A percentile compares a stretch with the other conserved stretches of the same genome.
Conservation (phyloP, 2,113 vertebrate species). For the Dasypus novemcinctus region DNA sequence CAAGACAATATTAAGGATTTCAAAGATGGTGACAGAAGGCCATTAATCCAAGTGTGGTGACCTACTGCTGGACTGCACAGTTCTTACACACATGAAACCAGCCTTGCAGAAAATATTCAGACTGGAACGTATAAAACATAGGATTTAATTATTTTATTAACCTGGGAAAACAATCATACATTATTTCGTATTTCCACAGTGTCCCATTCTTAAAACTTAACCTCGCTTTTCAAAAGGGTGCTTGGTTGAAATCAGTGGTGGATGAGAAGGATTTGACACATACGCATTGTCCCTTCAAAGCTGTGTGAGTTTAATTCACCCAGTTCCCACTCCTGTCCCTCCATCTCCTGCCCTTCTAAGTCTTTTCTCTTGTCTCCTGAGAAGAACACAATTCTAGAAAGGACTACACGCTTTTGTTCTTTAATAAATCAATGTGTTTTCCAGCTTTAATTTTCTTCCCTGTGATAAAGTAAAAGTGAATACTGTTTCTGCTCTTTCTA, state of each 20-base stretch:
- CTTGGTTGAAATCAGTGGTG: neutral
- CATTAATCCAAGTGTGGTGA: neutral
- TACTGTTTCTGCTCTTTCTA: neutral
- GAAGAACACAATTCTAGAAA: neutral
- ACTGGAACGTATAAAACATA: neutral
- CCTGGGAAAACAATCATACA: neutral
- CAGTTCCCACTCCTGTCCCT: rapidly evolving
- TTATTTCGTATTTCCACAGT: neutral
- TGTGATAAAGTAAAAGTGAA: neutral
- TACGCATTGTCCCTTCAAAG: neutral
- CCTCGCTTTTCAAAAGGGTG: neutral
- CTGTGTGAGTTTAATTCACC: rapidly evolving
- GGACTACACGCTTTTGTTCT: neutral
- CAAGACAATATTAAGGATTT: neutral
- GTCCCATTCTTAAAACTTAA: neutral
- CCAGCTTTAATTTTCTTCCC: neutral
- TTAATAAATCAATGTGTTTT: neutral
- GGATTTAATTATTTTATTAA: neutral
- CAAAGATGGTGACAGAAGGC: rapidly evolving
- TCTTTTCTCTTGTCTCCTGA: neutral
- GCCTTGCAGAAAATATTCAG: neutral
- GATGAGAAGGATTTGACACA: neutral
- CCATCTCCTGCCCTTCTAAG: neutral
- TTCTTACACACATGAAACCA: neutral
- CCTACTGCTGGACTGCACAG: neutral